These are phyloP conservation scores for Puntigrus tetrazona DNA, from an alignment of 2,113 vertebrate genomes.

Conservation along the genomic window DNA sequence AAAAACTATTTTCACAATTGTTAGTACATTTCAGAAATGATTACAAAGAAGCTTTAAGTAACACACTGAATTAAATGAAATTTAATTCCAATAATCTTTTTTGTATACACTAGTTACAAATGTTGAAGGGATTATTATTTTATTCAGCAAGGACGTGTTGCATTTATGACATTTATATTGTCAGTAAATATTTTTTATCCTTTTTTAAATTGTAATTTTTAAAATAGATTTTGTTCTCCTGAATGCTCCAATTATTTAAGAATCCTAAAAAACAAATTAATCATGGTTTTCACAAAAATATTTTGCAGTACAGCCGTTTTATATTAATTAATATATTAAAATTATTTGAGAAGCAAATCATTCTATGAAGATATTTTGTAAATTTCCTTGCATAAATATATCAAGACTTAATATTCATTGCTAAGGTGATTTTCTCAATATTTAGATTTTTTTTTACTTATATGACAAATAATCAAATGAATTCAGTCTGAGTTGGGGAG, in stretches of 20 bases:
- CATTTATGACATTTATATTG: not conserved
- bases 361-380: too few relatives aligned
- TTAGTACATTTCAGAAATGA: not conserved
- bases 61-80: too few relatives aligned
- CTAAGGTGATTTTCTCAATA: too few relatives aligned
- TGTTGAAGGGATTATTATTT: not conserved
- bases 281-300: not conserved
- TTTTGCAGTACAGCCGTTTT: not conserved
- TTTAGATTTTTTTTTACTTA: too few relatives aligned
- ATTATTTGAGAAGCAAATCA: not conserved
- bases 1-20: not conserved
- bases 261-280: not conserved
- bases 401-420: too few relatives aligned
- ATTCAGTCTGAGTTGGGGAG: not conserved
- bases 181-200: not conserved
- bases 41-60: too few relatives aligned
- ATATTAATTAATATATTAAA: too few relatives aligned
- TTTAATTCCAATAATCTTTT: not conserved
- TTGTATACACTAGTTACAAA: not conserved
- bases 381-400: too few relatives aligned
- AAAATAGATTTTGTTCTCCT: not conserved
- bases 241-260: not conserved
- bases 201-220: too few relatives aligned
- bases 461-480: not conserved
- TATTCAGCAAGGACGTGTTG: not conserved